Conservation (phyloP, 2,888 invertebrate species). For the Diplazon laetatorius region DNA sequence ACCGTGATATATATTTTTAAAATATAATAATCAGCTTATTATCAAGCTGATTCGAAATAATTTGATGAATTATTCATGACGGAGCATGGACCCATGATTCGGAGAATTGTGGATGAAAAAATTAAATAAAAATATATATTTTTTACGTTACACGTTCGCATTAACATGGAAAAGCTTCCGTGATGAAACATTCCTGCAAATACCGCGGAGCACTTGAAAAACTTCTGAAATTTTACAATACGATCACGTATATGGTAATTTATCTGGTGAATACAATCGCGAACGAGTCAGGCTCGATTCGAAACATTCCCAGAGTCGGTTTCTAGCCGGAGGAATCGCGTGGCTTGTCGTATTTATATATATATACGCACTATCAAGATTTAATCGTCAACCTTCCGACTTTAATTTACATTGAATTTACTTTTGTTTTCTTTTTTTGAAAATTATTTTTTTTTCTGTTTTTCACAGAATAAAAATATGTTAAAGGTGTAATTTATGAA, state of each 20-base stretch:
- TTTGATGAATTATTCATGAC: constrained; percentile 25
- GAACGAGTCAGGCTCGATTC: background rate
- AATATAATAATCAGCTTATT: too few relatives aligned
- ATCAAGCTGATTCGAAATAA: too few relatives aligned
- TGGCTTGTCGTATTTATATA: too few relatives aligned
- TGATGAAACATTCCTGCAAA: constrained; percentile 18
- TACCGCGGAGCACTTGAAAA: constrained; percentile 4
- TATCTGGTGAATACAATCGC: background rate
- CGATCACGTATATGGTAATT: constrained; percentile 4
- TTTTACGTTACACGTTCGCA: too few relatives aligned
- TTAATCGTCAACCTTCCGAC: background rate
- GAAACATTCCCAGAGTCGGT: background rate
- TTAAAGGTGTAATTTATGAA: background rate
- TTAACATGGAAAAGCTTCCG: constrained; percentile 45
- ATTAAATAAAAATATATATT: too few relatives aligned
- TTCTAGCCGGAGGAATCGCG: background rate
- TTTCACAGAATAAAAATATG: too few relatives aligned
- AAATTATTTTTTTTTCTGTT: too few relatives aligned
- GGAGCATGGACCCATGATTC: constrained; percentile 70
- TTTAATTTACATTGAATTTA: background rate
- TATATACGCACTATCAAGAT: background rate
- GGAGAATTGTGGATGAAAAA: too few relatives aligned
- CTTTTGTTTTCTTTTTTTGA: background rate
- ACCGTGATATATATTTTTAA: background rate
- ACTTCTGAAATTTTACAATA: constrained; percentile 7